A percentile compares a stretch with the other conserved stretches of the same genome.
These are phyloP conservation scores for Gallinago solitaria DNA, from an alignment of 2,797 vertebrate genomes.

Conservation along the genomic window DNA sequence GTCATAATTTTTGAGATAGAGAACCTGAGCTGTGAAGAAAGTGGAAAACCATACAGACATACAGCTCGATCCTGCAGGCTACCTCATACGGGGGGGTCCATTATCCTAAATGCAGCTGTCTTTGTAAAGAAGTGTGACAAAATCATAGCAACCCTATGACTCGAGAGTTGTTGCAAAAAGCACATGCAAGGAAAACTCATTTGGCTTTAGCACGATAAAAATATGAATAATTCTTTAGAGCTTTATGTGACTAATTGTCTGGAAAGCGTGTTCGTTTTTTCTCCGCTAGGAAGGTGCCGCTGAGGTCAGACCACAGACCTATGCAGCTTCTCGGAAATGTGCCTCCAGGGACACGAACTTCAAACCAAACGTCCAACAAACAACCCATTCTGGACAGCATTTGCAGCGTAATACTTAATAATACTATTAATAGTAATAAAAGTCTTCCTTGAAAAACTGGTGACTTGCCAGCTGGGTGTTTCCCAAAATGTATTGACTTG, in stretches of 20 bases:
- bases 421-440: constrained; percentile 41
- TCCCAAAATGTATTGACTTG: neutral
- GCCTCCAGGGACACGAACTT: constrained; percentile 8
- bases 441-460: constrained; percentile 20
- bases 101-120: neutral
- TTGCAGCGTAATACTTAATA: neutral
- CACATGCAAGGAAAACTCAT: neutral
- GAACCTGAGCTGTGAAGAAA: neutral
- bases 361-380: neutral
- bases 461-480: constrained; percentile 19
- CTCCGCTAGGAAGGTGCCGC: neutral
- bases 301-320: constrained; percentile 43
- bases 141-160: neutral
- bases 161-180: neutral
- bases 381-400: constrained; percentile 11
- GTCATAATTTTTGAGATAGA: neutral
- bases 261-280: neutral
- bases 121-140: neutral
- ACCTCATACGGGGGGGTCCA: neutral
- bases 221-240: neutral
- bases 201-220: neutral
- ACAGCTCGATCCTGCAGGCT: neutral
- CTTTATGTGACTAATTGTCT: neutral
- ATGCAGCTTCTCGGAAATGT: constrained; percentile 44
- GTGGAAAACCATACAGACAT: neutral